phyloP scores from a whole-genome alignment of 2,797 vertebrate species.

The Ispidina picta region DNA sequence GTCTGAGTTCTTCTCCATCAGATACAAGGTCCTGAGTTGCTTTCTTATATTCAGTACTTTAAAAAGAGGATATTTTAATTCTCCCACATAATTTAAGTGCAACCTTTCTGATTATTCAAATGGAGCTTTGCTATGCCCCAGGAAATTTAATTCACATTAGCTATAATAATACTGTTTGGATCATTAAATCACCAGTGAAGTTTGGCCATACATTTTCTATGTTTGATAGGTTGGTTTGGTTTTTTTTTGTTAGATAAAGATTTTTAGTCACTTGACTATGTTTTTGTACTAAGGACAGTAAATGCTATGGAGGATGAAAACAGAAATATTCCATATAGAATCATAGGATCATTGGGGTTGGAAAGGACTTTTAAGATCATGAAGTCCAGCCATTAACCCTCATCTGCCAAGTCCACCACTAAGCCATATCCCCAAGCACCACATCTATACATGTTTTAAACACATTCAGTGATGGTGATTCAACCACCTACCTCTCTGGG shows the following conservation, averaged over 20 bases:
- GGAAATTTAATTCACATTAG: not conserved
- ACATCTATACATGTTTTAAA: no score
- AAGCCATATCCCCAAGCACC: no score
- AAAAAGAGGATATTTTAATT: not conserved
- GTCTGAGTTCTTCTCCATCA: slow-evolving; percentile 79
- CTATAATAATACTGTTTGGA: not conserved
- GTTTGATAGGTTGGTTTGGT: not conserved
- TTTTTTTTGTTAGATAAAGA: not conserved
- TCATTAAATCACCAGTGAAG: not conserved
- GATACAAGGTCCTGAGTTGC: slow-evolving; percentile 87
- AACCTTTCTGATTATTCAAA: not conserved
- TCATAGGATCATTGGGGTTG: no score
- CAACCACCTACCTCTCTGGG: no score
- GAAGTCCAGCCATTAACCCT: no score
- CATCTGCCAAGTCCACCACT: no score
- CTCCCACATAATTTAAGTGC: not conserved
- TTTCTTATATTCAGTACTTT: slow-evolving; percentile 32
- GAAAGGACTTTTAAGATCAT: no score
- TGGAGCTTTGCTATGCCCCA: not conserved
- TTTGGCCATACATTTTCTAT: not conserved
- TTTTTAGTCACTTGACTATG: not conserved
- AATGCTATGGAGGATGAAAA: not conserved
- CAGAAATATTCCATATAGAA: not conserved
- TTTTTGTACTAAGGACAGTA: not conserved
- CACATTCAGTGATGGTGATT: no score